A percentile compares a stretch with the other conserved stretches of the same genome.
These are phyloP conservation scores for Sinosuthora webbiana DNA, from an alignment of 2,113 vertebrate species.

Conservation along the genomic window DNA sequence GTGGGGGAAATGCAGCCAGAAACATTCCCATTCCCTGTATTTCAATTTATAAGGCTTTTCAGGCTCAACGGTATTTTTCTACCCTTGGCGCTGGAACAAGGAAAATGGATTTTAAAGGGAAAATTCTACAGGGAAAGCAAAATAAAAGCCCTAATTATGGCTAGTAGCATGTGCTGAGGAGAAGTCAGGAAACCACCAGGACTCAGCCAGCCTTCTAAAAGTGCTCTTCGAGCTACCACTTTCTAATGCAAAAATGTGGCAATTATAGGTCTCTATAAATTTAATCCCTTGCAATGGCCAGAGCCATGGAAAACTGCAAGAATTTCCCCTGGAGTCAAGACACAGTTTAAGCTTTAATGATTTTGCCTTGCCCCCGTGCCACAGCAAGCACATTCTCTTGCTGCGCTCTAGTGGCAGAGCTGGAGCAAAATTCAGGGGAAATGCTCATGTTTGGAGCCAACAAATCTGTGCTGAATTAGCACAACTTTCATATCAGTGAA, in stretches of 20 bases:
- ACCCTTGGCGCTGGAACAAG: neutral
- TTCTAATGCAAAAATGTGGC: neutral
- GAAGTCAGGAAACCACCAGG: neutral
- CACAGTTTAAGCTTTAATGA: neutral
- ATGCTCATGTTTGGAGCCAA: neutral
- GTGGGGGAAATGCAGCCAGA: neutral
- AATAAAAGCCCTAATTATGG: neutral
- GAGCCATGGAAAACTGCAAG: neutral
- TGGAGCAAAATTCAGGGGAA: neutral
- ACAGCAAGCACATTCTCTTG: neutral
- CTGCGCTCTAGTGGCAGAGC: conserved; percentile 46
- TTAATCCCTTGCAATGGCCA: neutral
- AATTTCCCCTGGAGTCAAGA: neutral
- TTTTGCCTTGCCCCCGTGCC: neutral
- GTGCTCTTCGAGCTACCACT: neutral
- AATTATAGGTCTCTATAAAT: neutral
- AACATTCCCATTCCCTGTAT: fast-evolving
- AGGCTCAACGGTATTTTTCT: neutral
- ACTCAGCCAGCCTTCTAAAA: neutral
- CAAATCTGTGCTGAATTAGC: neutral
- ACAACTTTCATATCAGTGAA: neutral
- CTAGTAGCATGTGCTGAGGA: neutral
- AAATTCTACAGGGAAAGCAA: neutral
- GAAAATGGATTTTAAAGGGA: neutral
- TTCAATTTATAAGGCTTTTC: neutral